Evolutionary conservation across 2,113 vertebrate genomes (phyloP).

Genomic region (Zapus hudsonius): DNA sequence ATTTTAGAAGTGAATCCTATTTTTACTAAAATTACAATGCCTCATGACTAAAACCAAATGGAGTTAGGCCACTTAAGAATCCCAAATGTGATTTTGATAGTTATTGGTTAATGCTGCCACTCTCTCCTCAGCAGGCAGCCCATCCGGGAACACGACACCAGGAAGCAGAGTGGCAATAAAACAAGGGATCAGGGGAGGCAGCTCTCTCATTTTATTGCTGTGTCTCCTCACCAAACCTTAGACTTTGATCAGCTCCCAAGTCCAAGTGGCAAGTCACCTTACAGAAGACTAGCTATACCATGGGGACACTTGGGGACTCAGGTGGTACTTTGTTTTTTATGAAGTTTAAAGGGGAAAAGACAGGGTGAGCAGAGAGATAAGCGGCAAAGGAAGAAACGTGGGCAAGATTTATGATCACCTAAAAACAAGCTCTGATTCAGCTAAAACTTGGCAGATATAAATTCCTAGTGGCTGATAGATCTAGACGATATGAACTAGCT

Average conservation of each 20-base stretch:
- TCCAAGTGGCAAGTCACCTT: background rate
- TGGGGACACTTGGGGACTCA: fast-evolving
- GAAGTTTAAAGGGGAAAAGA: background rate
- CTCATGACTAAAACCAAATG: background rate
- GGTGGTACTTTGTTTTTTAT: background rate
- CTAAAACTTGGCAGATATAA: background rate
- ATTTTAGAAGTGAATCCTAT: background rate
- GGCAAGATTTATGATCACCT: background rate
- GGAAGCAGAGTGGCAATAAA: fast-evolving
- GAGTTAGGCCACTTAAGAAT: background rate
- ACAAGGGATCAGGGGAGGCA: fast-evolving
- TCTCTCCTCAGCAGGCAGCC: fast-evolving
- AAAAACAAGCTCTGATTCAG: background rate
- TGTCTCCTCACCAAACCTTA: background rate
- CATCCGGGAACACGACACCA: fast-evolving
- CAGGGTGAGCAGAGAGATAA: background rate
- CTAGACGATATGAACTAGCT: fast-evolving
- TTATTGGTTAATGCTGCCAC: no score
- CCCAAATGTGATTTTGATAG: background rate
- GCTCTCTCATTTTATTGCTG: background rate
- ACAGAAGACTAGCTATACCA: background rate
- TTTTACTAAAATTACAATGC: background rate
- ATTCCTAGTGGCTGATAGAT: no score
- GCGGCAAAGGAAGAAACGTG: background rate
- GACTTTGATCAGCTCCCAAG: background rate